Percentiles rank a stretch among this genome's conserved stretches.
phyloP scores from a whole-genome alignment of 2,113 vertebrate species.

The Eublepharis macularius region DNA sequence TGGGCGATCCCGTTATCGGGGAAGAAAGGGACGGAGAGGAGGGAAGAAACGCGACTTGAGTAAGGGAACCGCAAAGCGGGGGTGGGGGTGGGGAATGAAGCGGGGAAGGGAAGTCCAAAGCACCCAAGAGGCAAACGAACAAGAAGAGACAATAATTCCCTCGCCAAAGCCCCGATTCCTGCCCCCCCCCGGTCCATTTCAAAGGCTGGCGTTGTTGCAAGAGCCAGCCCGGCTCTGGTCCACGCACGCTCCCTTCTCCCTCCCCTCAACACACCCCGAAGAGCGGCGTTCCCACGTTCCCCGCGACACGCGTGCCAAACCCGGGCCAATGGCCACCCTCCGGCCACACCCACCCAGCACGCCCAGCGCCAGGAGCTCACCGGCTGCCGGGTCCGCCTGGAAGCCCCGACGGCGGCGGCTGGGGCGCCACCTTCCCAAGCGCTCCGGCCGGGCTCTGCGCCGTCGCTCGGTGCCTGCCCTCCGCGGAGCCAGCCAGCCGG shows the following conservation, averaged over 20 bases:
- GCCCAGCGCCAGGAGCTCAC: conserved; percentile 2
- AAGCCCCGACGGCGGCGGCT: conserved; percentile 38
- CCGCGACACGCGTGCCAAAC: not conserved
- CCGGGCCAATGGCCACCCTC: not conserved
- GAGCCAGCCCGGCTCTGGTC: too few relatives aligned
- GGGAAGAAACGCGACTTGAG: not conserved
- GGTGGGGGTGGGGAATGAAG: too few relatives aligned
- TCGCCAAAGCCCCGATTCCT: too few relatives aligned
- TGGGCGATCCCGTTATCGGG: too few relatives aligned
- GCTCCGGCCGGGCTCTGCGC: too few relatives aligned
- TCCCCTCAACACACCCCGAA: too few relatives aligned
- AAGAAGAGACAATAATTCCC: too few relatives aligned
- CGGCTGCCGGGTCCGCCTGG: conserved; percentile 33
- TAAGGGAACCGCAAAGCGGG: not conserved
- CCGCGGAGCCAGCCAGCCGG: not conserved
- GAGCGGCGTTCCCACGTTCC: not conserved
- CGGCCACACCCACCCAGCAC: not conserved
- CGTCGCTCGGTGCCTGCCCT: conserved; percentile 12
- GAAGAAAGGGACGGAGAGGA: not conserved
- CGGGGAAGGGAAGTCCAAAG: too few relatives aligned
- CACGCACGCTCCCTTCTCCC: not conserved
- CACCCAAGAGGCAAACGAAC: too few relatives aligned
- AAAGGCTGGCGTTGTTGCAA: too few relatives aligned
- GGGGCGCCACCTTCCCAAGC: too few relatives aligned
- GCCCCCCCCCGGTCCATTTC: too few relatives aligned